These are phyloP conservation scores for Chaetoderma sp. DNA, from an alignment of 2,888 invertebrate species.

Conservation along the genomic window DNA sequence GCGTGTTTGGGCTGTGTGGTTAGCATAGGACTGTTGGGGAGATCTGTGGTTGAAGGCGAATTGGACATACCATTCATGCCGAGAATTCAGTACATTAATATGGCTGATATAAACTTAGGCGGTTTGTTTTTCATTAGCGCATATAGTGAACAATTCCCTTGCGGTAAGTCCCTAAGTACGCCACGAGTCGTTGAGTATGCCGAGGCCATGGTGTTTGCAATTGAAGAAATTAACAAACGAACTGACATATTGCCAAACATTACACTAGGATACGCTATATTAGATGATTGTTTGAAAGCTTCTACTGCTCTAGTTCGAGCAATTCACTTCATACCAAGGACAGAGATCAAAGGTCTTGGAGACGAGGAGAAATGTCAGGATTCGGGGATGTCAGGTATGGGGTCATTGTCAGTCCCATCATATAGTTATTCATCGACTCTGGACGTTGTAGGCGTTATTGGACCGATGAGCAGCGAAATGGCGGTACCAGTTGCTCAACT, in stretches of 20 bases:
- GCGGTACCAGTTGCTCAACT: slow-evolving; percentile 45
- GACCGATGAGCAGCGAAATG: slow-evolving; percentile 41
- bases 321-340: slow-evolving; percentile 42
- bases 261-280: slow-evolving; percentile 44
- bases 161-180: too few species aligned
- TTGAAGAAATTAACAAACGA: slow-evolving; percentile 42
- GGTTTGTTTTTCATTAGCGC: slow-evolving; percentile 40
- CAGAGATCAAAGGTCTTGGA: too few species aligned
- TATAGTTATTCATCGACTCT: too few species aligned
- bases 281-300: slow-evolving; percentile 49
- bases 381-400: too few species aligned
- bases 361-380: not conserved
- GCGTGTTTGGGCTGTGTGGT: too few species aligned
- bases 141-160: slow-evolving; percentile 20
- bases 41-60: too few species aligned
- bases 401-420: too few species aligned
- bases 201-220: slow-evolving; percentile 48
- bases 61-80: slow-evolving; percentile 35
- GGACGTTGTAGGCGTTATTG: slow-evolving; percentile 46
- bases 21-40: too few species aligned
- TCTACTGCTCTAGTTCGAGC: slow-evolving; percentile 46
- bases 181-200: too few species aligned
- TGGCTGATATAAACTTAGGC: slow-evolving; percentile 48
- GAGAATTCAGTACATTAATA: slow-evolving; percentile 24
- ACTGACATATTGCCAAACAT: slow-evolving; percentile 36